Base-by-base conservation (phyloP, 2,797 vertebrate genomes). In the Crocidura indochinensis region DNA sequence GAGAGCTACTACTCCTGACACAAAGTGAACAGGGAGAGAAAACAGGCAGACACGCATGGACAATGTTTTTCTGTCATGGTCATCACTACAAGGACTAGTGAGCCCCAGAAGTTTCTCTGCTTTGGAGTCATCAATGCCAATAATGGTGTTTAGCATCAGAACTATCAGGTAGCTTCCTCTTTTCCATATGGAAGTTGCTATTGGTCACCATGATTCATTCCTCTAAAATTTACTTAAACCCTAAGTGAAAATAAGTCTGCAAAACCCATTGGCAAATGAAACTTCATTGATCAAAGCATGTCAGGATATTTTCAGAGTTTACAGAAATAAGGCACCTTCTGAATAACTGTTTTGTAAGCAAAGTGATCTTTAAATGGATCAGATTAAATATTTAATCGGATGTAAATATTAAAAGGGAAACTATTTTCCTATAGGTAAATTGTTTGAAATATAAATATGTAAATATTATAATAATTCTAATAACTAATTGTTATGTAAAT, bases 1-100 rank as follows among this genome's bases (percentile, higher is more conserved):
- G 71, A 14, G 87, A 95, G 2, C 73, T 94, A 96, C 97, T 93
- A 95, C 79, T 97, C 93, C 64, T 91, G n/a, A 44, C 38, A 53
- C 26, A 96, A 95, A 94, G 38, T 46, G 92, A 94, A 82, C 84
- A 67, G 14, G 72, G 88, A 95, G 87, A 95, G 78, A 91, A 96
- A 78, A 72, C 47, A 81, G 27, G 76, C 95, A 97, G 94, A 94
- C 82, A 97, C 86, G 87, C 64, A 0, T 97, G 92, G 94, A 95
- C 95, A 97, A 97, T 92, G 85, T 47, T 72, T 91, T 68, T 89
- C 88, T 96, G 92, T 94, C 68, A 64, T 74, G 94, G 84, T 94
- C 95, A 72, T 1, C 83, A 44, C 83, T 47, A 2, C 75, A 69
- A 69, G 71, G 75, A 75, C 46, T 24, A 31, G 72, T 68, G 31